A percentile compares a stretch with the other conserved stretches of the same genome.
phyloP scores from a whole-genome alignment of 53 echinoderm and acorn worm species.

The Arbacia lixula region DNA sequence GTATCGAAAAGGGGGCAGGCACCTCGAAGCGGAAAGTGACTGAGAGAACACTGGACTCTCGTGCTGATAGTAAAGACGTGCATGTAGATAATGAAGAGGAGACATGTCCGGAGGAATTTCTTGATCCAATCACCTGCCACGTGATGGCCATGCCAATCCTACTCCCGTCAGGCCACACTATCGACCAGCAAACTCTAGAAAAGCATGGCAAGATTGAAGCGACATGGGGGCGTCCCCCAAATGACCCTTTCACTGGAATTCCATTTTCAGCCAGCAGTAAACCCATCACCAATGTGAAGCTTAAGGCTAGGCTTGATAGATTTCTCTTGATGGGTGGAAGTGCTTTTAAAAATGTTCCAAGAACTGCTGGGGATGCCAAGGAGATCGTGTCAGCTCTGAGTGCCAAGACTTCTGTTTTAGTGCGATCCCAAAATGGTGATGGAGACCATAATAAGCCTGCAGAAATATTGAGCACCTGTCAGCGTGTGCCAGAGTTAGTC shows the following conservation, averaged over 20 bases:
- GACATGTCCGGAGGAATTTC: conserved; percentile 87
- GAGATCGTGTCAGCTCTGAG: background rate
- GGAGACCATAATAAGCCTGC: no score
- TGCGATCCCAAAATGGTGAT: no score
- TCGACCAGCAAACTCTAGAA: conserved; percentile 84
- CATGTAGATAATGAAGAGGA: no score
- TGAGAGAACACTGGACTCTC: background rate
- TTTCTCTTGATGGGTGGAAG: conserved; percentile 71
- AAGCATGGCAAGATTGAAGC: conserved; percentile 78
- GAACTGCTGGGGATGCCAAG: conserved; percentile 61
- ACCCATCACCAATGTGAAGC: conserved; percentile 84
- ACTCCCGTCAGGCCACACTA: conserved; percentile 88
- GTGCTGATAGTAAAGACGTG: no score
- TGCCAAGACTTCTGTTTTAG: background rate
- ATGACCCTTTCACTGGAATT: conserved; percentile 91
- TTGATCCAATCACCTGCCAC: conserved; percentile 85
- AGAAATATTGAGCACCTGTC: no score
- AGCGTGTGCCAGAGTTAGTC: no score
- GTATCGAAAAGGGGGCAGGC: background rate
- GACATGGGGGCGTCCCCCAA: conserved; percentile 87
- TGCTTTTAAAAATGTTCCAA: conserved; percentile 51
- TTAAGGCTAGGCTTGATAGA: conserved; percentile 85
- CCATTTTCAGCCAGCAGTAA: conserved; percentile 67
- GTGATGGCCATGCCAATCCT: conserved; percentile 85
- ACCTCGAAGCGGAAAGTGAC: background rate